Evolutionary conservation across 2,797 vertebrate genomes (phyloP).

Genomic region (Loris lydekkerianus): DNA sequence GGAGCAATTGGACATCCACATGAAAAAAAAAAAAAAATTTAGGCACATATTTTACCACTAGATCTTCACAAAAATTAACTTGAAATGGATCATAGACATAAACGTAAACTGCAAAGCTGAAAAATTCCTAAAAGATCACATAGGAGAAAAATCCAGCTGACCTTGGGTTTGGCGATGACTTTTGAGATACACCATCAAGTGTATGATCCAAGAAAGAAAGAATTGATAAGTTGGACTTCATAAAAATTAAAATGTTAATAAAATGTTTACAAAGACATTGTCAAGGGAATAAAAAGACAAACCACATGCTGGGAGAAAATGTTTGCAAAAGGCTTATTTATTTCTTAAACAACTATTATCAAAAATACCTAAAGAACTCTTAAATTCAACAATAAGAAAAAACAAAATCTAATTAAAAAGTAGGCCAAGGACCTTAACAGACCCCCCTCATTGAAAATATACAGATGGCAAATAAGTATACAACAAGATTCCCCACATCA

Average conservation of each 20-base stretch:
- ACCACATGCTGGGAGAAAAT: neutral
- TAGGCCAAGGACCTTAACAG: neutral
- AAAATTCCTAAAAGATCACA: neutral
- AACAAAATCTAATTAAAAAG: neutral
- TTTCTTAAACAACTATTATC: neutral
- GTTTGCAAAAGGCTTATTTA: neutral
- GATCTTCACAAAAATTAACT: neutral
- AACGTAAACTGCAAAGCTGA: neutral
- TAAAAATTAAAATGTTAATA: neutral
- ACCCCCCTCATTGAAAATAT: neutral
- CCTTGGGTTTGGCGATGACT: neutral
- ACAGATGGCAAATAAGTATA: neutral
- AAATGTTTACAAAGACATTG: neutral
- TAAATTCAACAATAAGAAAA: neutral
- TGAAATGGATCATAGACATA: neutral
- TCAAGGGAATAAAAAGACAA: neutral
- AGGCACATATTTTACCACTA: neutral
- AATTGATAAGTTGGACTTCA: neutral
- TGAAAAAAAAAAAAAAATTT: neutral
- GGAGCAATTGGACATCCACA: neutral
- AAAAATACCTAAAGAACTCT: neutral
- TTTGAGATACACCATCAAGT: neutral
- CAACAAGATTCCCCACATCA: neutral
- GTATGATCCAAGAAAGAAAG: neutral
- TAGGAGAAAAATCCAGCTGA: neutral